Conservation (phyloP, 2,888 invertebrate species). For the Aplocera efformata region DNA sequence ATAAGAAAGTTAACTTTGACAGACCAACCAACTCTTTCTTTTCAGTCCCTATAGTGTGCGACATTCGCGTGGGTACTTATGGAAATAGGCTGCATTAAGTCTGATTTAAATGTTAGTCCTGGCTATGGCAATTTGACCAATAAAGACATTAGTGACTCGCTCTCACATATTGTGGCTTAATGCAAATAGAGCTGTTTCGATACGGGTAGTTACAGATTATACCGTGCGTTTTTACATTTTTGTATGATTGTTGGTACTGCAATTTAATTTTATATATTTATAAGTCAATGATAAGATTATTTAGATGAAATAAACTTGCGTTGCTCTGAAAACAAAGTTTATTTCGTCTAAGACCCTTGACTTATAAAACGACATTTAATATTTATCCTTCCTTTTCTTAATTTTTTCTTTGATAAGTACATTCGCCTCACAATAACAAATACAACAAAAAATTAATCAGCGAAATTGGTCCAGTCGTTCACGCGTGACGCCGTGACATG, state of each 20-base stretch:
- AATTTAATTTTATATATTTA: slow-evolving; percentile 3
- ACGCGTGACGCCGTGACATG: too few species aligned
- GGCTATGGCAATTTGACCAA: slow-evolving; percentile 65
- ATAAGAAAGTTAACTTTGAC: too few species aligned
- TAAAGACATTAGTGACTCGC: slow-evolving; percentile 35
- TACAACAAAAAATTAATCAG: too few species aligned
- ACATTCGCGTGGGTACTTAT: slow-evolving; percentile 48
- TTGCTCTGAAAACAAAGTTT: too few species aligned
- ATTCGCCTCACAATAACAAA: too few species aligned
- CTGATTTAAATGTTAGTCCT: slow-evolving; percentile 74
- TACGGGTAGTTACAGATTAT: slow-evolving; percentile 59
- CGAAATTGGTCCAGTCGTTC: too few species aligned
- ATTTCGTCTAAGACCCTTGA: too few species aligned
- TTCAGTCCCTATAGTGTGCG: background rate
- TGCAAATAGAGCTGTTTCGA: slow-evolving; percentile 50
- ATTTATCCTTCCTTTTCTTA: too few species aligned
- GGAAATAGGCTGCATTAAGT: slow-evolving; percentile 66
- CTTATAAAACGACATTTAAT: too few species aligned
- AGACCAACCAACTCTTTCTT: background rate
- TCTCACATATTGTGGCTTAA: slow-evolving; percentile 36
- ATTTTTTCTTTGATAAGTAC: too few species aligned
- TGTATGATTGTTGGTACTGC: slow-evolving; percentile 11
- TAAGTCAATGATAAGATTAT: too few species aligned
- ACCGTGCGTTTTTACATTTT: slow-evolving; percentile 32
- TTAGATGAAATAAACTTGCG: too few species aligned